Evolutionary conservation across 2,888 invertebrate genomes (phyloP).

Genomic region (Hyles lineata): DNA sequence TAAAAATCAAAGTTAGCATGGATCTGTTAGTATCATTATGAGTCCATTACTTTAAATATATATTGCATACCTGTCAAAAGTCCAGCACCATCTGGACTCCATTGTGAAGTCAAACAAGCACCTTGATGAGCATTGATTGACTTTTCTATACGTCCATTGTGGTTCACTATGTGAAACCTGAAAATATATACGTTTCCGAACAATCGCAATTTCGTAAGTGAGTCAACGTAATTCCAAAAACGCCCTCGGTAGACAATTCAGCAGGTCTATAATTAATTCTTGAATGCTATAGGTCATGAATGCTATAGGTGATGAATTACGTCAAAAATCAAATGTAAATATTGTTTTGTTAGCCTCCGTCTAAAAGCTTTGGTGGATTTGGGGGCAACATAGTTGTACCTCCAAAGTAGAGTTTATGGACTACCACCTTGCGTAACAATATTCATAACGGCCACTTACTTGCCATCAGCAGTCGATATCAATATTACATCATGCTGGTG

Average conservation of each 20-base stretch:
- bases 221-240: background rate
- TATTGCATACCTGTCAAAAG: conserved; percentile 90
- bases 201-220: background rate
- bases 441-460: conserved; percentile 55
- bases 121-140: conserved; percentile 96
- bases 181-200: conserved; percentile 43
- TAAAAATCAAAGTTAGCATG: too few species aligned
- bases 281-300: too few species aligned
- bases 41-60: too few species aligned
- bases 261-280: too few species aligned
- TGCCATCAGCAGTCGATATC: conserved; percentile 95
- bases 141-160: conserved; percentile 96
- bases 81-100: conserved; percentile 98
- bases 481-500: conserved; percentile 92
- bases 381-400: too few species aligned
- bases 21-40: too few species aligned
- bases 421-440: background rate
- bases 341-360: too few species aligned
- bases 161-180: conserved; percentile 94
- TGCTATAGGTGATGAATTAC: too few species aligned
- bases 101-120: conserved; percentile 94
- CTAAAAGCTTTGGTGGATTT: too few species aligned
- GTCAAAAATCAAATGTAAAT: too few species aligned
- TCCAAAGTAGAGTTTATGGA: too few species aligned
- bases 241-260: background rate